Base-by-base conservation (phyloP, 2,888 invertebrate species). In the Gari tellinella region DNA sequence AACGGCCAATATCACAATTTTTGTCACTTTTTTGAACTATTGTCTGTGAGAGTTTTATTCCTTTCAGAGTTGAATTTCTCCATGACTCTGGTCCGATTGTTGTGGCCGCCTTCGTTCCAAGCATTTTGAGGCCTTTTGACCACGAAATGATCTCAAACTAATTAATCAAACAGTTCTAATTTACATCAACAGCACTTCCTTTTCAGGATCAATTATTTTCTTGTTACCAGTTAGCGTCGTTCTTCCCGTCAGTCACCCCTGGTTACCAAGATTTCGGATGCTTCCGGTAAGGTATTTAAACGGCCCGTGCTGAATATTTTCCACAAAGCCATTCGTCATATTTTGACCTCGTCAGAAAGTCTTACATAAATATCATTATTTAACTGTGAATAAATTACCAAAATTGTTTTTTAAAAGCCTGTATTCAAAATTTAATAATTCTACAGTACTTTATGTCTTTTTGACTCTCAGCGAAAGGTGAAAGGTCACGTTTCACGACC, bases 31-130 rank as follows among this genome's bases (percentile, higher is more conserved):
- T 88, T 31, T 86, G 77, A 57, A 89, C 86, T 26, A 91, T 82
- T 65, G 85, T 88, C 68, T 91, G 88, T 58, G 90, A 86, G 61
- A 90, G 74, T 84, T 91, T 90, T 62, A 91, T 88, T 52, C 86
- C 88, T 82, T 87, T 89, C 64, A 91, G 61, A 15, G 90, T 87
- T 49, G 83, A 80, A 83, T 89, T 90, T 81, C 90, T 85, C 91
- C 91, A 91, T 48, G 83, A 65, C 70, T 89, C 87, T n/a, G 91
- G 89, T 40, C 91, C 91, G 49, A 89, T 86, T 19, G 87, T 82
- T 26, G 85, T 82, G 31, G 85, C 81, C 53, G 86, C 81, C 62
- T 84, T 84, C 52, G 80, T 83, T 72, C 83, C 83, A 48, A 82
- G 62, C 83, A 84, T 84, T 37, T 68, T 66, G 31, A 70, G 60